A percentile compares a stretch with the other conserved stretches of the same genome.
Conservation (phyloP, 2,888 invertebrate genomes). For the Acanthosepion lycidas region DNA sequence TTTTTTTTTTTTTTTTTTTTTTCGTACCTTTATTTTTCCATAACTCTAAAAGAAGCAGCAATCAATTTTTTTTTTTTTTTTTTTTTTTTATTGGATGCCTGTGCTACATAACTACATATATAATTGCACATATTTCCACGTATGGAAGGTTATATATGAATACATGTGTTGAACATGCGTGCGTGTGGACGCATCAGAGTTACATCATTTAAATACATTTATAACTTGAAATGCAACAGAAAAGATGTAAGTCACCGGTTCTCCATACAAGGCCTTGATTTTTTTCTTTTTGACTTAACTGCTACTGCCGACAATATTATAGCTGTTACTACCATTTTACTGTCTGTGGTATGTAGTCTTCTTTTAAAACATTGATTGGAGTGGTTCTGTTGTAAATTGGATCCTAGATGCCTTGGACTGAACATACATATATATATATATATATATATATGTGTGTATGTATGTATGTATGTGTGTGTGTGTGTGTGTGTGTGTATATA, state of each 20-base stretch:
- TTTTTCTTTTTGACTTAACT: neutral
- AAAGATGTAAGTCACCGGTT: neutral
- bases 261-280: neutral
- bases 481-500: too few relatives aligned
- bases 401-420: neutral
- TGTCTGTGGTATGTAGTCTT: neutral
- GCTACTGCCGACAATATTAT: neutral
- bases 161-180: too few relatives aligned
- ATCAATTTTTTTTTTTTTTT: neutral
- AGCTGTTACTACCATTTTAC: neutral
- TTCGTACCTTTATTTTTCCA: neutral
- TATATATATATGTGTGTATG: neutral
- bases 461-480: too few relatives aligned
- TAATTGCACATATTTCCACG: neutral
- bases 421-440: neutral
- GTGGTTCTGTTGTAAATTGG: neutral
- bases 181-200: too few relatives aligned
- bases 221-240: neutral
- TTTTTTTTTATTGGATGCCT: neutral
- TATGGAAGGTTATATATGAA: neutral
- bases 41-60: constrained; percentile 33
- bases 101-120: neutral
- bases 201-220: neutral
- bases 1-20: neutral
- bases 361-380: neutral